A percentile compares a stretch with the other conserved stretches of the same genome.
Evolutionary conservation across 1,140 invertebrate species (phyloP).

Genomic region (Polyergus mexicanus): DNA sequence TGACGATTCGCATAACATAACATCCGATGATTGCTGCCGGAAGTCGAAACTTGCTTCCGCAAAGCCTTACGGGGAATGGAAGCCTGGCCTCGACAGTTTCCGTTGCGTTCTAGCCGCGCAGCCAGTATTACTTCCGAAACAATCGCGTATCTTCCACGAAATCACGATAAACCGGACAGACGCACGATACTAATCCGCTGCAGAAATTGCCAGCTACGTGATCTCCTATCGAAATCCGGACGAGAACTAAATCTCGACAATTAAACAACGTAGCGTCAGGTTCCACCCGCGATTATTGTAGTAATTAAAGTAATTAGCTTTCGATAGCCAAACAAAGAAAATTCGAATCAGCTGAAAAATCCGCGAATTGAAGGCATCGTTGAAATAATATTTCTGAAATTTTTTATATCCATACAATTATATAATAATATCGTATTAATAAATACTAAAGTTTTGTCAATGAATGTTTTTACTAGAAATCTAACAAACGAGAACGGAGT

Average conservation of each 20-base stretch:
- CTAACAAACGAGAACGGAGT: neutral
- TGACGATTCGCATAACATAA: conserved; percentile 65
- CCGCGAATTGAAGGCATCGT: neutral
- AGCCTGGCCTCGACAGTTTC: conserved; percentile 56
- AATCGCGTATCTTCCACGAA: conserved; percentile 62
- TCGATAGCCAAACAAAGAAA: neutral
- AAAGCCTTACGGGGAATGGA: conserved; percentile 57
- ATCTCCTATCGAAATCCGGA: conserved; percentile 61
- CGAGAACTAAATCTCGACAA: conserved; percentile 54
- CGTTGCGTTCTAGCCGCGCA: conserved; percentile 58
- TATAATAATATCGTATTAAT: neutral
- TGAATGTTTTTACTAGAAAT: neutral
- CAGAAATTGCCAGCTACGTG: conserved; percentile 32
- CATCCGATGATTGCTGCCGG: conserved; percentile 63
- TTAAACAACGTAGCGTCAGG: conserved; percentile 28
- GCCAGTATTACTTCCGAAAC: conserved; percentile 61
- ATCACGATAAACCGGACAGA: conserved; percentile 44
- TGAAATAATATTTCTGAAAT: neutral
- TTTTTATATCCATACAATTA: neutral
- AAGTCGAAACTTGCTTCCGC: conserved; percentile 58
- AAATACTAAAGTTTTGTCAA: neutral
- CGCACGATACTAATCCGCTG: conserved; percentile 46
- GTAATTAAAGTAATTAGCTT: conserved; percentile 18
- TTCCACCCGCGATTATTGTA: conserved; percentile 6
- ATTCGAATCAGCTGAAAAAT: neutral